These are phyloP conservation scores for Brachionus calyciflorus DNA, from an alignment of 1,140 invertebrate species.

Conservation along the genomic window DNA sequence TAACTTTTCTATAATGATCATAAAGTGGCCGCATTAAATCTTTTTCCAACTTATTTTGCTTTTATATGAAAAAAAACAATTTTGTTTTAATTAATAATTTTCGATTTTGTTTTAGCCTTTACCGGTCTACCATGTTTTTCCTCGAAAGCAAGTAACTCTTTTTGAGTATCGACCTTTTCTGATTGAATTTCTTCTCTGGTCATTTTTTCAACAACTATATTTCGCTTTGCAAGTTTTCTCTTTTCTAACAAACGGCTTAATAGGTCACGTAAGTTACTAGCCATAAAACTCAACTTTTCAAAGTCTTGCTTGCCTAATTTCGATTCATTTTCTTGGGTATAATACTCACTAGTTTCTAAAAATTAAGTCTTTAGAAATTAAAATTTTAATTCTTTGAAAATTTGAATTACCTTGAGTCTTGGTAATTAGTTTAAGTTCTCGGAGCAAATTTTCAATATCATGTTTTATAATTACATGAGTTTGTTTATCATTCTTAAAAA, in stretches of 20 bases:
- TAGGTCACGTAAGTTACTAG: constrained; percentile 12
- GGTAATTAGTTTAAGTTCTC: constrained; percentile 20
- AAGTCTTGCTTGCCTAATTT: constrained; percentile 6
- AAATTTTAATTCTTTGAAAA: neutral
- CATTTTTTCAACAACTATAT: constrained; percentile 40
- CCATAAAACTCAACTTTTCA: constrained; percentile 36
- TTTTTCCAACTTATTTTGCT: constrained; percentile 44
- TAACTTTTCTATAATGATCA: constrained; percentile 46
- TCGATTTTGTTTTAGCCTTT: neutral
- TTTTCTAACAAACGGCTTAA: constrained; percentile 28
- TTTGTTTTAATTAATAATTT: neutral
- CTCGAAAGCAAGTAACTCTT: constrained; percentile 30
- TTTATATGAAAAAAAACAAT: neutral
- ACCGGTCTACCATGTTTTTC: constrained; percentile 43
- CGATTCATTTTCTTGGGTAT: constrained; percentile 19
- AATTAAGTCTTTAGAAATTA: neutral
- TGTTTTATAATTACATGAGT: neutral
- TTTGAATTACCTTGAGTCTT: neutral
- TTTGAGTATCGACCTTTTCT: constrained; percentile 43
- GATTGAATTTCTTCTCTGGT: constrained; percentile 39
- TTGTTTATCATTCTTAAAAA: neutral
- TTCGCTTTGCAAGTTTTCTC: constrained; percentile 6
- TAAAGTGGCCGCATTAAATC: constrained; percentile 41
- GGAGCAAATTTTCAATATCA: constrained; percentile 26
- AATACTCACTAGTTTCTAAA: constrained; percentile 18